Percentiles rank a stretch among this genome's conserved stretches.
phyloP scores from a whole-genome alignment of 1,140 invertebrate species.

The Hypsibius dujardini region DNA sequence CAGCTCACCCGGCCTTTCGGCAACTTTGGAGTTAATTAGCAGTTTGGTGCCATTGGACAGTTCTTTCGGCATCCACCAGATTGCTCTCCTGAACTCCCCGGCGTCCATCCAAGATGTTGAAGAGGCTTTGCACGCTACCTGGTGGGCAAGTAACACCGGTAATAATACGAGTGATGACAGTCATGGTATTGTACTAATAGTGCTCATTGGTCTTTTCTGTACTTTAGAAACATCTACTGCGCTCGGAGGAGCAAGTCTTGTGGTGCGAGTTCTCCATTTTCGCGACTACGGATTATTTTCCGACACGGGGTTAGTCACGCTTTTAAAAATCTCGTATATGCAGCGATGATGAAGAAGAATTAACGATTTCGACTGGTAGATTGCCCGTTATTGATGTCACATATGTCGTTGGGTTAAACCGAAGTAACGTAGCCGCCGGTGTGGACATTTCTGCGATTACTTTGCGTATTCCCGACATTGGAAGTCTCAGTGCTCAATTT shows the following conservation, averaged over 20 bases:
- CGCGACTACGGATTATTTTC: constrained; percentile 13
- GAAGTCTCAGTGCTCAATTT: background rate
- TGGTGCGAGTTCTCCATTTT: background rate
- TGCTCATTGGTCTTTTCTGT: background rate
- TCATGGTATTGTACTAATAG: background rate
- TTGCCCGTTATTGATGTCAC: background rate
- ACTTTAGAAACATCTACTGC: background rate
- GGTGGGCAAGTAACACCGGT: background rate
- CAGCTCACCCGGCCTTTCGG: background rate
- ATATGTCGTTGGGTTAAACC: background rate
- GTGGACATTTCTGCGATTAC: background rate
- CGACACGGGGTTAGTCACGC: background rate
- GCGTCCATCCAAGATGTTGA: constrained; percentile 2
- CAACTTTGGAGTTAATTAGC: background rate
- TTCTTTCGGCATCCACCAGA: background rate
- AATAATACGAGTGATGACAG: background rate
- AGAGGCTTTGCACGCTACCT: background rate
- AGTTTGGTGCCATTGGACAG: background rate
- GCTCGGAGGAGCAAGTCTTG: background rate
- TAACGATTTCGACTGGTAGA: background rate
- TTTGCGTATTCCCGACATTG: background rate
- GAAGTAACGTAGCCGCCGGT: background rate
- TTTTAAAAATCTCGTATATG: background rate
- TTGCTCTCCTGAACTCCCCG: constrained; percentile 2
- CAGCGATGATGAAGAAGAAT: background rate